These are phyloP conservation scores for Epinephelus lanceolatus DNA, from an alignment of 2,113 vertebrate genomes.

Conservation along the genomic window DNA sequence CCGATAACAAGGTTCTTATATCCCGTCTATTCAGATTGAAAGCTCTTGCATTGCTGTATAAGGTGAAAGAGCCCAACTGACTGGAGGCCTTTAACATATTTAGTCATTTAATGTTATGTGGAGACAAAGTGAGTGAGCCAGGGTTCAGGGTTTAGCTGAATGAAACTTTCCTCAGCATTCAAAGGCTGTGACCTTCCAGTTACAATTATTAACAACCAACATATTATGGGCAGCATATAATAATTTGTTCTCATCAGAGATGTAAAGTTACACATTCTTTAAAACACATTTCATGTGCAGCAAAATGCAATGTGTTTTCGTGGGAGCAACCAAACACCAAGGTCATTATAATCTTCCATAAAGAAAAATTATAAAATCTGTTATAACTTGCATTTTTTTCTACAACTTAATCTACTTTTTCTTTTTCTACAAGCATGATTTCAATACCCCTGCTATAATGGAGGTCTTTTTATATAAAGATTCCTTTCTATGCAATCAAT, in stretches of 20 bases:
- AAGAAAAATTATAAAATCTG: neutral
- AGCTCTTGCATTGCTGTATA: conserved; percentile 4
- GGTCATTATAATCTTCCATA: neutral
- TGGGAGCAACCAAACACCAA: neutral
- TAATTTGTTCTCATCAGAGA: neutral
- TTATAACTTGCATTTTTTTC: too few species aligned
- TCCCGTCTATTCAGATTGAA: neutral
- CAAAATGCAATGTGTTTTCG: neutral
- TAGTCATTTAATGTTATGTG: neutral
- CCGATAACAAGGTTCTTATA: conserved; percentile 1
- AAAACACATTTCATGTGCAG: neutral
- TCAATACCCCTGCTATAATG: neutral
- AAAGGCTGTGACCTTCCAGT: neutral
- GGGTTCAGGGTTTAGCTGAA: neutral
- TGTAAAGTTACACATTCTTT: neutral
- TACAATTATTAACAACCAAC: neutral
- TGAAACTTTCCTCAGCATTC: neutral
- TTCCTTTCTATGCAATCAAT: too few species aligned
- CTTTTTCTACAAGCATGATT: neutral
- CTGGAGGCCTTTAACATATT: neutral
- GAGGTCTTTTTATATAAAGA: neutral
- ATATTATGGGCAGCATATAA: neutral
- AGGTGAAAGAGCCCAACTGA: neutral
- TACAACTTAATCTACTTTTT: neutral
- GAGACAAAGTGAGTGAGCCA: conserved; percentile 5